Conservation (phyloP, 1,140 invertebrate species). For the Drosophila malerkotliana region DNA sequence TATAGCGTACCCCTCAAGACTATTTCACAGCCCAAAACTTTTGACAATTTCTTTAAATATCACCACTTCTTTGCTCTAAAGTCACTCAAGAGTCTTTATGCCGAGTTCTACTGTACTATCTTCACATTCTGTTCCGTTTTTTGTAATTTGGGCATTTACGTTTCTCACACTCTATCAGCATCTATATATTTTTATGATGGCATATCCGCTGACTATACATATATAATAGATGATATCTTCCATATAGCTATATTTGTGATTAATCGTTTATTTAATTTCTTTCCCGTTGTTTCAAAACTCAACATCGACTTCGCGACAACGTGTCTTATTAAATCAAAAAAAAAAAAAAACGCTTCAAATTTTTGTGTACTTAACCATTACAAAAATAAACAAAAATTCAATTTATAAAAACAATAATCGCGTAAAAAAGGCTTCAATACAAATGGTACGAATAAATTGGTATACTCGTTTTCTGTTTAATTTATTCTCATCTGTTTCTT, state of each 20-base stretch:
- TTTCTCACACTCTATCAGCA: conserved; percentile 54
- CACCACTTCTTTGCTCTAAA: conserved; percentile 13
- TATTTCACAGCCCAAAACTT: conserved; percentile 34
- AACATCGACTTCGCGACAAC: conserved; percentile 74
- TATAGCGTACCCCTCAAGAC: conserved; percentile 30
- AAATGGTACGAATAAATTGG: conserved; percentile 83
- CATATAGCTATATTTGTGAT: conserved; percentile 69
- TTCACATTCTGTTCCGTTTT: conserved; percentile 51
- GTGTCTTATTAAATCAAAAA: conserved; percentile 33
- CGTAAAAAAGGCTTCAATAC: conserved; percentile 77
- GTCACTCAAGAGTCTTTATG: conserved; percentile 33
- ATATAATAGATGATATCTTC: conserved; percentile 55
- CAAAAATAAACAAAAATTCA: conserved; percentile 24
- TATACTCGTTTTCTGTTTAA: conserved; percentile 56
- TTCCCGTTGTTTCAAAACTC: conserved; percentile 71
- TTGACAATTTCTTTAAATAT: conserved; percentile 8
- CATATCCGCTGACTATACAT: conserved; percentile 47
- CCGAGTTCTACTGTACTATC: conserved; percentile 30
- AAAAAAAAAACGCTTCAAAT: conserved; percentile 49
- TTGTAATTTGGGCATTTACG: conserved; percentile 64
- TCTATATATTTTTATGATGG: conserved; percentile 35
- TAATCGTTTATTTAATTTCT: conserved; percentile 79
- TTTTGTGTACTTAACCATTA: conserved; percentile 51
- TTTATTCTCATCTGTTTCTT: conserved; percentile 47
- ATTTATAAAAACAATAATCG: conserved; percentile 32